Conservation (phyloP, 2,797 vertebrate species). For the Gymnopithys bicolor region DNA sequence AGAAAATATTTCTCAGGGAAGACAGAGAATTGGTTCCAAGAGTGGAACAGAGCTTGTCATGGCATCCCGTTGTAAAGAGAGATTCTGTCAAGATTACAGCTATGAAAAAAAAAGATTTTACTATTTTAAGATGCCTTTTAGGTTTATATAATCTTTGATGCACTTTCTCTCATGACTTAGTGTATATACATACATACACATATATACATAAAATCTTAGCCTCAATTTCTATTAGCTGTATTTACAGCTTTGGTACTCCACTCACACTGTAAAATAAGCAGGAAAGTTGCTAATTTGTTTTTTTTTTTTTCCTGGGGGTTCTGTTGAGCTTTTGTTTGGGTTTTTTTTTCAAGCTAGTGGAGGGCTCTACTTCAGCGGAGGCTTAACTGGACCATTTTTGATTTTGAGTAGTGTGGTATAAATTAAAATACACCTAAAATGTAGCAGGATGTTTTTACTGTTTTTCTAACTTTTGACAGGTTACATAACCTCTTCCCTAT, state of each 20-base stretch:
- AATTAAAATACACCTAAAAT: not conserved
- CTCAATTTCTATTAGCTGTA: not conserved
- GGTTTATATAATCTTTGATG: not conserved
- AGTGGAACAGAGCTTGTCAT: not conserved
- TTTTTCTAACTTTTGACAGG: not conserved
- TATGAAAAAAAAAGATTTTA: not conserved
- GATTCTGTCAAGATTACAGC: not conserved
- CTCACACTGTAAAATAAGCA: not conserved
- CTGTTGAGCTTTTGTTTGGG: not conserved
- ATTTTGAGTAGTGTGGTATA: not conserved
- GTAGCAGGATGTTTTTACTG: not conserved
- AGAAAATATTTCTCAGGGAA: not conserved
- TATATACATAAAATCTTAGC: not conserved
- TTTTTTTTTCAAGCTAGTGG: not conserved
- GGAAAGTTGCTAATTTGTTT: not conserved
- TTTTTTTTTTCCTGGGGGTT: fast-evolving
- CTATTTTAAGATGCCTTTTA: not conserved
- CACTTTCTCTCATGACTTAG: not conserved
- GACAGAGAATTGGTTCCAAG: not conserved
- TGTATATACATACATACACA: not conserved
- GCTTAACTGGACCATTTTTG: not conserved
- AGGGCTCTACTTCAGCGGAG: not conserved
- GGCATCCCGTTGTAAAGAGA: not conserved
- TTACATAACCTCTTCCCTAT: not conserved
- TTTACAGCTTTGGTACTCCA: not conserved